phyloP scores from a whole-genome alignment of 1,140 invertebrate species.

The Leguminivora glycinivorella region DNA sequence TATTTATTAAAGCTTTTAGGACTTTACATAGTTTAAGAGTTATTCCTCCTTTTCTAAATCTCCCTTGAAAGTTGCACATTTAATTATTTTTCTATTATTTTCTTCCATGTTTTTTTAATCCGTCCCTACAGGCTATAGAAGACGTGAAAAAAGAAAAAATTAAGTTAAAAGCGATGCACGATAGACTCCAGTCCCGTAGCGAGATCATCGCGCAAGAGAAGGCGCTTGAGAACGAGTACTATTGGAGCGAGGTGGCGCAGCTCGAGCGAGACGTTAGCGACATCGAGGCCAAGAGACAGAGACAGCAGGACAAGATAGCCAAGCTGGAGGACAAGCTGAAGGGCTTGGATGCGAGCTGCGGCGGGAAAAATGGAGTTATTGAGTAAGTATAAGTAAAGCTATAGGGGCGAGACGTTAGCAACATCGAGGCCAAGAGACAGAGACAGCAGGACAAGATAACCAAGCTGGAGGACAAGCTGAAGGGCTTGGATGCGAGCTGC shows the following conservation, averaged over 20 bases:
- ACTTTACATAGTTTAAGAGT: too few relatives aligned
- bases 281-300: constrained; percentile 47
- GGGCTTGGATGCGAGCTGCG: constrained; percentile 53
- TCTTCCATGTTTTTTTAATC: too few relatives aligned
- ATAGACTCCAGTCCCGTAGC: constrained; percentile 79
- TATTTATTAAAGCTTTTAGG: too few relatives aligned
- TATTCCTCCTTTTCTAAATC: too few relatives aligned
- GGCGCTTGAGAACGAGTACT: constrained; percentile 77
- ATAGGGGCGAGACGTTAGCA: constrained; percentile 48
- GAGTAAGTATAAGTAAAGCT: constrained; percentile 49
- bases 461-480: constrained; percentile 49
- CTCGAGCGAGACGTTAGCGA: constrained; percentile 48
- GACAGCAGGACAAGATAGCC: constrained; percentile 53
- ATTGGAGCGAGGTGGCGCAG: constrained; percentile 68
- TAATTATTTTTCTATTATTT: too few relatives aligned
- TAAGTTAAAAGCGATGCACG: constrained; percentile 78
- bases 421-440: constrained; percentile 45
- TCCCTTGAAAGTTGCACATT: too few relatives aligned
- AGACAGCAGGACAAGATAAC: constrained; percentile 55
- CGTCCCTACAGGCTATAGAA: constrained; percentile 61
- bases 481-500: constrained; percentile 52
- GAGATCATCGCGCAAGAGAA: constrained; percentile 73
- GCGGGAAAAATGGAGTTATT: constrained; percentile 45
- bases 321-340: constrained; percentile 50
- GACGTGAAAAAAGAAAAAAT: constrained; percentile 77